Percentiles rank a stretch among this genome's conserved stretches.
Conservation (phyloP, 1,140 invertebrate genomes). For the Drosophila arawakana region DNA sequence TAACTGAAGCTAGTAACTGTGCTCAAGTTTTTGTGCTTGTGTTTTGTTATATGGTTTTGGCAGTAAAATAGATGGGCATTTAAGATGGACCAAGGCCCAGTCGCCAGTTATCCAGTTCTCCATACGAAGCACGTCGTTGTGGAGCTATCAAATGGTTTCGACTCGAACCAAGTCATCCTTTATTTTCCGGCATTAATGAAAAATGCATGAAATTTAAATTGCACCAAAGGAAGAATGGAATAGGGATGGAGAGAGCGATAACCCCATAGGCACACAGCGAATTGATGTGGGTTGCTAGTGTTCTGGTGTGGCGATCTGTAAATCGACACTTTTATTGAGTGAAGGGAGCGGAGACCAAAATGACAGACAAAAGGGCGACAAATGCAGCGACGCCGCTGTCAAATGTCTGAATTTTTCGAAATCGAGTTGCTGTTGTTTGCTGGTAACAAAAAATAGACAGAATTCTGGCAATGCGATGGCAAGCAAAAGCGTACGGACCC, state of each 20-base stretch:
- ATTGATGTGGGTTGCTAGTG: conserved; percentile 19
- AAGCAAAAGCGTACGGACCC: background rate
- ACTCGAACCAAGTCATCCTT: conserved; percentile 41
- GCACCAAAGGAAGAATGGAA: conserved; percentile 62
- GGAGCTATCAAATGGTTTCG: conserved; percentile 35
- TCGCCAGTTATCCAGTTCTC: background rate
- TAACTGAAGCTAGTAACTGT: conserved; percentile 54
- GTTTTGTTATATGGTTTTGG: conserved; percentile 50
- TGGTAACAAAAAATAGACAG: conserved; percentile 20
- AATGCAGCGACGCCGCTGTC: conserved; percentile 63
- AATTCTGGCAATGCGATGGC: conserved; percentile 28
- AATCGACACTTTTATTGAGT: conserved; percentile 70
- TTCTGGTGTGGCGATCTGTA: conserved; percentile 35
- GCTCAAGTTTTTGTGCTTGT: conserved; percentile 50
- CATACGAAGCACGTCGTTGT: conserved; percentile 10
- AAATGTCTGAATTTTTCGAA: conserved; percentile 67
- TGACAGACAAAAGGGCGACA: conserved; percentile 43
- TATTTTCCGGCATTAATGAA: conserved; percentile 65
- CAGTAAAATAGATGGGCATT: conserved; percentile 80
- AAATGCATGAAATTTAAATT: conserved; percentile 83
- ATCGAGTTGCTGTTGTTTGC: conserved; percentile 29
- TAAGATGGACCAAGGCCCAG: conserved; percentile 56
- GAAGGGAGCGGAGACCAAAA: conserved; percentile 13
- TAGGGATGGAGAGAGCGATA: too few relatives aligned
- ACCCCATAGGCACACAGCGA: background rate